These are phyloP conservation scores for Brachionus sp. DNA, from an alignment of 1,140 invertebrate species.

Conservation along the genomic window DNA sequence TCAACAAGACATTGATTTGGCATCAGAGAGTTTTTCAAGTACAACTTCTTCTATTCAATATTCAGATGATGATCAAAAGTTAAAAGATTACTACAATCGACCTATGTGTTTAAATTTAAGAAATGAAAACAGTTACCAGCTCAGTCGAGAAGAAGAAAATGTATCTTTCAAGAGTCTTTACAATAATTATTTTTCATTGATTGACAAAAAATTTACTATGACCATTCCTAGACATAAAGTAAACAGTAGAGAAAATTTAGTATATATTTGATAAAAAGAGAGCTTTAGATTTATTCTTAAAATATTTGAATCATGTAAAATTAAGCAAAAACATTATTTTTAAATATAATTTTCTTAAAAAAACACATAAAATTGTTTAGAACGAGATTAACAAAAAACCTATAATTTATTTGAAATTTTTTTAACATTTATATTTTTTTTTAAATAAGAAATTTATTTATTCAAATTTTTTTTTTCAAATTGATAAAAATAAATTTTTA, in stretches of 20 bases:
- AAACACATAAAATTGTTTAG: neutral
- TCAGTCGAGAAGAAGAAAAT: neutral
- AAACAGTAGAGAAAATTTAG: neutral
- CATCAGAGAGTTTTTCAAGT: conserved; percentile 13
- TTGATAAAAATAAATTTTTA: too few species aligned
- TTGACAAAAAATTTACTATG: neutral
- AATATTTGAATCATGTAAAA: too few species aligned
- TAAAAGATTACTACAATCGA: neutral
- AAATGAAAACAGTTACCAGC: neutral
- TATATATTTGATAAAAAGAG: neutral
- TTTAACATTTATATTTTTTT: too few species aligned
- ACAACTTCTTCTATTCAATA: neutral
- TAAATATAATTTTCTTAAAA: neutral
- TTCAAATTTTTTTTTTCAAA: too few species aligned
- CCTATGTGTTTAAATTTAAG: neutral
- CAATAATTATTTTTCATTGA: neutral
- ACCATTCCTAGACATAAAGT: neutral
- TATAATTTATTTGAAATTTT: too few species aligned
- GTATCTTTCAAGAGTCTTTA: neutral
- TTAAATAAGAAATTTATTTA: too few species aligned
- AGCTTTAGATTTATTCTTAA: too few species aligned
- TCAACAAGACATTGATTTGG: conserved; percentile 21
- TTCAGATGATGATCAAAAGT: neutral
- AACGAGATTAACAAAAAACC: too few species aligned
- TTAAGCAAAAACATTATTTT: neutral